These are phyloP conservation scores for Peromyscus attwateri DNA, from an alignment of 2,797 vertebrate species.

Conservation along the genomic window DNA sequence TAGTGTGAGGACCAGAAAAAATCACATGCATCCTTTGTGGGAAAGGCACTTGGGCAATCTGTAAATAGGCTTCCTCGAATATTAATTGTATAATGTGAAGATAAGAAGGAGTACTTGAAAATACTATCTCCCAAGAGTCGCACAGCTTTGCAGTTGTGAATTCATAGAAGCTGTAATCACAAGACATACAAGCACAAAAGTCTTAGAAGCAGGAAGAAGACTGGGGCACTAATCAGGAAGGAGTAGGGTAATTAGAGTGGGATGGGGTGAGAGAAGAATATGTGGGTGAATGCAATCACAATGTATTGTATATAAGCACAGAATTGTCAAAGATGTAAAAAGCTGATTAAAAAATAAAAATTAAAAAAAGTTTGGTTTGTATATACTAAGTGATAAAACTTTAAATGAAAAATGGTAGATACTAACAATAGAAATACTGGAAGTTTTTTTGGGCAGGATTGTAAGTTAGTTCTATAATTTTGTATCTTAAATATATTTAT, in stretches of 20 bases:
- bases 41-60: neutral
- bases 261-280: neutral
- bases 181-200: neutral
- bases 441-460: neutral
- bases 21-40: neutral
- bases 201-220: neutral
- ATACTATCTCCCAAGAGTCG: neutral
- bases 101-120: neutral
- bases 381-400: neutral
- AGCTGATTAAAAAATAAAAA: neutral
- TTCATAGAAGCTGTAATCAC: neutral
- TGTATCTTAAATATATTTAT: neutral
- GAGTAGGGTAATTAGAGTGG: neutral
- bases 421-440: neutral
- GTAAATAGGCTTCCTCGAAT: slow-evolving; percentile 8
- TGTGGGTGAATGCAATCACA: neutral
- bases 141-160: neutral
- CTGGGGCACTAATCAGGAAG: neutral
- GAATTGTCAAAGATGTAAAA: neutral
- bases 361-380: neutral
- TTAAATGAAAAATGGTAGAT: neutral
- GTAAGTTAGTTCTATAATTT: neutral
- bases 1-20: neutral
- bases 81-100: neutral
- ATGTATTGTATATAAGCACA: neutral